Evolutionary conservation across 2,888 invertebrate genomes (phyloP), one percentile per base, ranked within the genome.

Genomic region (Andrena bicolor): DNA sequence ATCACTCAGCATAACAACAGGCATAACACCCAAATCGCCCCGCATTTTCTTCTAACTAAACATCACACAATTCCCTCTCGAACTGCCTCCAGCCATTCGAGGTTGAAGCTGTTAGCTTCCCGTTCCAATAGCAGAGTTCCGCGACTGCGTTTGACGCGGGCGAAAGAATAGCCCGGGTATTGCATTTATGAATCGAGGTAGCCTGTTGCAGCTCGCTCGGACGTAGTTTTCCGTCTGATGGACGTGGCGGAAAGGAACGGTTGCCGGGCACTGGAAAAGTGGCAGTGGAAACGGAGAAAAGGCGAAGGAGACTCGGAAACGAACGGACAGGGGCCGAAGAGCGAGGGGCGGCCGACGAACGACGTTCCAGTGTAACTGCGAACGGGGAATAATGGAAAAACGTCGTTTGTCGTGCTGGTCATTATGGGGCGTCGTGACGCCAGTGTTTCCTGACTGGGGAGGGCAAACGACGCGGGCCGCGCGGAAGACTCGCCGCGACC

Each of bases 361-460:
- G 20, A 49, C 10, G 70, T 3, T 26, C 5, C n/a, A 26, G 48
- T 3, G 16, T 7, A 10, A 23, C 49, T 6, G 8, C 41, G 58
- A 53, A 35, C 63, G 58, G 35, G n/a, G 48, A 77, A 83, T 82
- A 78, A 83, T 75, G 77, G 77, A 64, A 78, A 75, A 83, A 75
- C 69, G 83, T 83, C 77, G 74, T 78, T 74, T 58, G 56, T 77
- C 71, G 70, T 63, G 20, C 26, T 13, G 49, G 58, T 68, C 77
- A 76, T 83, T 81, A 83, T 63, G 51, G 48, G 60, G 30, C 60
- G 53, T 63, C 65, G 76, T 68, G 76, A 69, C 73, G 64, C 53
- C 56, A 20, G 63, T 26, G 41, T 64, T 64, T 23, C 35, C n/a
- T 10, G 16, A 13, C 60, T 5, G 5, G 51, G 16, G 35, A 6